A percentile compares a stretch with the other conserved stretches of the same genome.
Evolutionary conservation across 2,797 vertebrate species (phyloP).

Genomic region (Heteromormyrus szaboi): DNA sequence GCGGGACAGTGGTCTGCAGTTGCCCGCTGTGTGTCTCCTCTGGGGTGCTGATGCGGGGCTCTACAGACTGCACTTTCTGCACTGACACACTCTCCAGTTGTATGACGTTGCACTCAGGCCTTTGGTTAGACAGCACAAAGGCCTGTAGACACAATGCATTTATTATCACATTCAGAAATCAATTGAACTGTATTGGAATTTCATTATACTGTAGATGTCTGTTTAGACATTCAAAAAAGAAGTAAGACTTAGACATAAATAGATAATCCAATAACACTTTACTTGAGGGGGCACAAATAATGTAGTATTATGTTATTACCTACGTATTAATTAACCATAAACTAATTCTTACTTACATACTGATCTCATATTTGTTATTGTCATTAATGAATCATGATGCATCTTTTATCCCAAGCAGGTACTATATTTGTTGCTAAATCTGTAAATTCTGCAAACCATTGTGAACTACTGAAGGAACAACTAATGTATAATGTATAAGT

Average conservation of each 20-base stretch:
- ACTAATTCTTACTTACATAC: background rate
- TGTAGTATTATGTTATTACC: background rate
- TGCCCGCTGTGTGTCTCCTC: background rate
- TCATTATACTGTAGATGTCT: background rate
- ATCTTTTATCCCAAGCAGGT: background rate
- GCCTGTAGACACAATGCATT: background rate
- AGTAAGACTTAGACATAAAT: background rate
- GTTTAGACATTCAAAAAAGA: background rate
- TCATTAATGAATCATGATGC: background rate
- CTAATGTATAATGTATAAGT: background rate
- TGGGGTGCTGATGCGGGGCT: background rate
- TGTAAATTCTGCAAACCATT: background rate
- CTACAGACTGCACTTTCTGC: background rate
- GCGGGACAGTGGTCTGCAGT: background rate
- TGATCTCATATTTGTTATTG: background rate
- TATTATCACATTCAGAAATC: background rate
- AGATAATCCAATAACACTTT: background rate
- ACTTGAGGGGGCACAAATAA: background rate
- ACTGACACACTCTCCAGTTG: background rate
- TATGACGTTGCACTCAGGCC: background rate
- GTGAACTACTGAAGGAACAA: background rate
- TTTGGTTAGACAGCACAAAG: background rate
- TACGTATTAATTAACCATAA: background rate
- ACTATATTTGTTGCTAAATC: background rate
- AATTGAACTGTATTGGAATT: background rate